A percentile compares a stretch with the other conserved stretches of the same genome.
These are phyloP conservation scores for Cephus cinctus DNA, from an alignment of 1,140 invertebrate species.

Conservation along the genomic window DNA sequence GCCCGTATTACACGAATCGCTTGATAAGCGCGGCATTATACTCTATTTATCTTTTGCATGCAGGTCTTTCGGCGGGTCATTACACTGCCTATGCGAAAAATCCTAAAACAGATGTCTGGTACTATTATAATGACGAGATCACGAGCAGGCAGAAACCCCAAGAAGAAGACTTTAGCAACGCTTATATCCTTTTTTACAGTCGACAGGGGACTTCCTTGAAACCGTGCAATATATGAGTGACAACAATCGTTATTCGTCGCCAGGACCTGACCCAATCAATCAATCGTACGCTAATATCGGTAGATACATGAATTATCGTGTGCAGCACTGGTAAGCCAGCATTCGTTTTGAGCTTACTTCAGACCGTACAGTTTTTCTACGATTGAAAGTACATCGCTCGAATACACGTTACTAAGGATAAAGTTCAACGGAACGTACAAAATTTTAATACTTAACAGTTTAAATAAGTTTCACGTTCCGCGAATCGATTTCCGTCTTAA, in stretches of 20 bases:
- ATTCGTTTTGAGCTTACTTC: no score
- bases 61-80: constrained; percentile 68
- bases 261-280: background rate
- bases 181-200: constrained; percentile 72
- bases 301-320: background rate
- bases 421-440: no score
- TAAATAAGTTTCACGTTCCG: no score
- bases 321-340: no score
- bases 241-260: background rate
- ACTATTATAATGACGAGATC: constrained; percentile 69
- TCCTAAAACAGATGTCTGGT: constrained; percentile 63
- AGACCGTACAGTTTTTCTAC: no score
- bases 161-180: constrained; percentile 66
- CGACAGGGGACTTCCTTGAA: constrained; percentile 58
- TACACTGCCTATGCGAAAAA: constrained; percentile 71
- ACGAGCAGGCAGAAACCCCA: constrained; percentile 62
- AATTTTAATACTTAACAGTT: no score
- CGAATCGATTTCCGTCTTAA: no score
- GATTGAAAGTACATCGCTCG: no score
- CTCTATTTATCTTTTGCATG: constrained; percentile 30
- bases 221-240: constrained; percentile 50
- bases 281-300: background rate
- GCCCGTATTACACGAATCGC: background rate
- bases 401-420: no score
- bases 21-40: background rate